Evolutionary conservation across 2,113 vertebrate genomes (phyloP), one percentile per base, ranked within the genome.

Genomic region (Lontra canadensis): DNA sequence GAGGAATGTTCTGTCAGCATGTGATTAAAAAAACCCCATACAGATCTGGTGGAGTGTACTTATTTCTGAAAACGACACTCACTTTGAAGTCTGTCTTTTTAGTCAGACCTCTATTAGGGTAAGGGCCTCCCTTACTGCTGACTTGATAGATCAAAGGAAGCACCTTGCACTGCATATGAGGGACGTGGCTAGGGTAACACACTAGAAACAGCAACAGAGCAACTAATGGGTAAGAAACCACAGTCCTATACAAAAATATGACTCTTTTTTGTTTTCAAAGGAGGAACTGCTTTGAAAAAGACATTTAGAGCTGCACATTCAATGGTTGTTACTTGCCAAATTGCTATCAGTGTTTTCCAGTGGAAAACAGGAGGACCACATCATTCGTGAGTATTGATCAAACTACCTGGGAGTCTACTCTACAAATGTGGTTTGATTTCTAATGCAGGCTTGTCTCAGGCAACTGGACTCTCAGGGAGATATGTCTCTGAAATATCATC

Each of bases 61-160:
- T 94, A 76, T 78, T 91, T 97, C 73, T 87, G 90, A 95, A 95
- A 88, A 84, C 34, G 55, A 95, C 52, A 44, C n/a, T 89, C 39
- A 47, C 73, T 97, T 95, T 96, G 94, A 97, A 96, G 92, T 90
- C 61, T 93, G 69, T 80, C 84, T 67, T 90, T 96, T 87, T 26
- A 47, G 65, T 92, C 47, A 90, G 78, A 78, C n/a, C 74, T 96
- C 42, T 87, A 65, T 81, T 71, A 95, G 83, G 42, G n/a, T 42
- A 76, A 86, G 34, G 71, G 55, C 47, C 34, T 87, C 61, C 83
- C 73, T 91, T n/a, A n/a, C 20, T 86, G 86, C 78, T 96, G 94
- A 93, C 71, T 65, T 20, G 59, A 74, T 4, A 79, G 61, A 95
- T 95, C 85, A 98, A 96, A 97, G 88, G 49, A 80, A 81, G 47